Percentiles rank a stretch among this genome's conserved stretches.
Conservation (phyloP, 2,797 vertebrate genomes). For the Ctenopoma kingsleyae region DNA sequence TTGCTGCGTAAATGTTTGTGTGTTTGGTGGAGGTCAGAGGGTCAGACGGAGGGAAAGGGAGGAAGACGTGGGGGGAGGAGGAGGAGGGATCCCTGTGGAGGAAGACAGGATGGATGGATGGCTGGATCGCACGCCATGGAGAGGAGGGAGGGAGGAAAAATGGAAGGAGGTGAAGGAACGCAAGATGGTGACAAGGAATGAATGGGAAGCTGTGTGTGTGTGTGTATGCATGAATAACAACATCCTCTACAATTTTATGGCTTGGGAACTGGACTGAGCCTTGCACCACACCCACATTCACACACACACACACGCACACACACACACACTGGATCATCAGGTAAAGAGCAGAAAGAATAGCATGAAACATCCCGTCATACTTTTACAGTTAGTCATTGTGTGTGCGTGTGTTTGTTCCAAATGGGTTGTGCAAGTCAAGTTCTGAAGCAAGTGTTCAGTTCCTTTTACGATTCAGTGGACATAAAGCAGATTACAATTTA, state of each 20-base stretch:
- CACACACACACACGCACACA: not conserved
- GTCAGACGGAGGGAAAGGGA: constrained; percentile 64
- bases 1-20: constrained; percentile 56
- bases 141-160: constrained; percentile 45
- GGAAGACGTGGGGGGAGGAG: constrained; percentile 40
- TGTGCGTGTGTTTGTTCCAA: not conserved
- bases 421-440: not conserved
- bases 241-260: constrained; percentile 47
- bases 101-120: constrained; percentile 73
- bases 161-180: constrained; percentile 48
- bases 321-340: constrained; percentile 3
- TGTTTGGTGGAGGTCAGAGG: constrained; percentile 57
- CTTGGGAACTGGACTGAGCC: constrained; percentile 39
- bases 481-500: too few species aligned
- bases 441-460: too few species aligned
- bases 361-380: not conserved
- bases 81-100: constrained; percentile 63
- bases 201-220: constrained; percentile 36
- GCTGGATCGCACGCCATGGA: constrained; percentile 58
- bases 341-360: constrained; percentile 3
- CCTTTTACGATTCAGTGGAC: too few species aligned
- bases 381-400: not conserved
- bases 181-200: constrained; percentile 45
- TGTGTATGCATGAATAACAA: constrained; percentile 35
- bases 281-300: not conserved